Evolutionary conservation across 1,140 invertebrate species (phyloP).

Genomic region (Caenorhabditis brenneri): DNA sequence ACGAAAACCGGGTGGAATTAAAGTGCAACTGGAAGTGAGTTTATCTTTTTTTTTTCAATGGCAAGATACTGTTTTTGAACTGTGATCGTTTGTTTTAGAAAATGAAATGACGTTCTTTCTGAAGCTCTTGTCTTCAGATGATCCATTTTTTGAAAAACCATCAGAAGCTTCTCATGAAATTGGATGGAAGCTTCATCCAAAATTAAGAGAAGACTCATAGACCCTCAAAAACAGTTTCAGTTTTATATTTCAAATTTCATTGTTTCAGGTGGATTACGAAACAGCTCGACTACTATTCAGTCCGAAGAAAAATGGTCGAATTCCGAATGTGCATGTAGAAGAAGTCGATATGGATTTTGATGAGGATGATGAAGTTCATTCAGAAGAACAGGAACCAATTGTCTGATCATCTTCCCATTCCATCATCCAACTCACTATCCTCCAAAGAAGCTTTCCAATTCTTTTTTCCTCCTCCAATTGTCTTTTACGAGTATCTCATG

Average conservation of each 20-base stretch:
- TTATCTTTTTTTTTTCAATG: background rate
- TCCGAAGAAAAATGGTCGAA: conserved; percentile 8
- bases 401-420: background rate
- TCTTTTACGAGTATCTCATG: conserved; percentile 12
- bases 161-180: too few species aligned
- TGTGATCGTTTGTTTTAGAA: too few species aligned
- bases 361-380: background rate
- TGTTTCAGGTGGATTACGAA: conserved; percentile 13
- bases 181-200: too few species aligned
- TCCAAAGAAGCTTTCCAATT: background rate
- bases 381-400: background rate
- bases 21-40: conserved; percentile 15
- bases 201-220: background rate
- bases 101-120: too few species aligned
- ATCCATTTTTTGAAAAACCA: too few species aligned
- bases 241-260: too few species aligned
- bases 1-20: conserved; percentile 7
- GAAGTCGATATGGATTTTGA: background rate
- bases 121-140: too few species aligned
- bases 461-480: background rate
- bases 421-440: background rate
- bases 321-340: background rate
- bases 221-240: too few species aligned
- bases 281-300: conserved; percentile 21
- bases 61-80: too few species aligned